These are phyloP conservation scores for Epirrhoe alternata DNA, from an alignment of 2,888 invertebrate genomes.

Conservation along the genomic window DNA sequence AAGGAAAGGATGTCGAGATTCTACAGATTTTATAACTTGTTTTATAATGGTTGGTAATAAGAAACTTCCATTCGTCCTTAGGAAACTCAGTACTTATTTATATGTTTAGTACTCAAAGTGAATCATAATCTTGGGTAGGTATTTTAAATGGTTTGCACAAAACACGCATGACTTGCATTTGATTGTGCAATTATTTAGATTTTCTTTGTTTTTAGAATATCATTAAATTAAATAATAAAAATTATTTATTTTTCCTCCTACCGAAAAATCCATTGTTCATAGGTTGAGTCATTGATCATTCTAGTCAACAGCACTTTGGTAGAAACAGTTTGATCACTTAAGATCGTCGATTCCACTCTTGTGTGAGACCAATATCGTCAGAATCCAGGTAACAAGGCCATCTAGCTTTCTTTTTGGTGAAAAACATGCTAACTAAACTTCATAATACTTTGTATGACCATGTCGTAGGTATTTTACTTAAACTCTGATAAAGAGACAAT, in stretches of 20 bases:
- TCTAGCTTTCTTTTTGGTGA: too few species aligned
- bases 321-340: too few species aligned
- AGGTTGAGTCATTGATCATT: not conserved
- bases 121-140: not conserved
- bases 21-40: too few species aligned
- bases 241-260: not conserved
- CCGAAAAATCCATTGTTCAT: not conserved
- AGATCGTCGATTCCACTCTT: too few species aligned
- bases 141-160: not conserved
- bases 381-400: too few species aligned
- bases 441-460: not conserved
- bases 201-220: not conserved
- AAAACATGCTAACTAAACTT: too few species aligned
- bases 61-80: not conserved
- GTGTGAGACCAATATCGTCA: too few species aligned
- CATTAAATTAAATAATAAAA: not conserved
- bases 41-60: too few species aligned
- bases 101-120: not conserved
- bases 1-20: too few species aligned
- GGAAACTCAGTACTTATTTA: not conserved
- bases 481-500: slow-evolving; percentile 13
- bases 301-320: too few species aligned
- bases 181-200: not conserved
- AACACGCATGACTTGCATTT: not conserved
- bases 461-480: not conserved